Evolutionary conservation across 2,888 invertebrate genomes (phyloP).

Genomic region (Diadegma fenestrale): DNA sequence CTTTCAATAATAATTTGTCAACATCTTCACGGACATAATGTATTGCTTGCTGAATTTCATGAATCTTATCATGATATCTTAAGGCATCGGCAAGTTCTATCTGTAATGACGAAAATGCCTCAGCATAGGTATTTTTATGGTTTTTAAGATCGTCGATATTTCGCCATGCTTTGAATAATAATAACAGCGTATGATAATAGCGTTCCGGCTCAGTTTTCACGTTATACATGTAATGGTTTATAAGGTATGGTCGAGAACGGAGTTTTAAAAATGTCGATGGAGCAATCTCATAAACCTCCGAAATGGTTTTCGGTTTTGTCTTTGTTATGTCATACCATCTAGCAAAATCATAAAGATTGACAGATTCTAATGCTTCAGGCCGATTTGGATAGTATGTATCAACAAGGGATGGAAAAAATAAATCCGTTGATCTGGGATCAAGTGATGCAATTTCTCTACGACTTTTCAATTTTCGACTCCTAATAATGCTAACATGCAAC

Average conservation of each 20-base stretch:
- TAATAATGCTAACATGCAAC: slow-evolving; percentile 45
- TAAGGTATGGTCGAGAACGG: slow-evolving; percentile 65
- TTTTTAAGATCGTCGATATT: slow-evolving; percentile 62
- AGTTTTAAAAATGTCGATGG: slow-evolving; percentile 61
- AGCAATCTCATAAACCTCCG: slow-evolving; percentile 10
- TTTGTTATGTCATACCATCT: slow-evolving; percentile 11
- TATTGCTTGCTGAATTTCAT: slow-evolving; percentile 51
- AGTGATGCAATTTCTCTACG: slow-evolving; percentile 37
- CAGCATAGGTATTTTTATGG: slow-evolving; percentile 55
- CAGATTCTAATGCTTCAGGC: slow-evolving; percentile 53
- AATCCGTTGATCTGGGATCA: slow-evolving; percentile 56
- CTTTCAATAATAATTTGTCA: slow-evolving; percentile 62
- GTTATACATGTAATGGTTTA: slow-evolving; percentile 72
- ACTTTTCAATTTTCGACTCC: slow-evolving; percentile 28
- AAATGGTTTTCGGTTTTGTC: not conserved
- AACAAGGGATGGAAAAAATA: slow-evolving; percentile 52
- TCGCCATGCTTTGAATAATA: slow-evolving; percentile 73
- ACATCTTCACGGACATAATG: slow-evolving; percentile 60
- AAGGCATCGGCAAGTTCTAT: slow-evolving; percentile 62
- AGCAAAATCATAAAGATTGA: slow-evolving; percentile 20
- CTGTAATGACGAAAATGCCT: slow-evolving; percentile 63
- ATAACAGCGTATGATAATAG: slow-evolving; percentile 70
- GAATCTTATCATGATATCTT: slow-evolving; percentile 59
- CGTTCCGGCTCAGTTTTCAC: slow-evolving; percentile 65
- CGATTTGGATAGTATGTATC: slow-evolving; percentile 68